These are phyloP conservation scores for Pocillopora damicornis DNA, from an alignment of 64 coral and sea anemone species.

Conservation along the genomic window DNA sequence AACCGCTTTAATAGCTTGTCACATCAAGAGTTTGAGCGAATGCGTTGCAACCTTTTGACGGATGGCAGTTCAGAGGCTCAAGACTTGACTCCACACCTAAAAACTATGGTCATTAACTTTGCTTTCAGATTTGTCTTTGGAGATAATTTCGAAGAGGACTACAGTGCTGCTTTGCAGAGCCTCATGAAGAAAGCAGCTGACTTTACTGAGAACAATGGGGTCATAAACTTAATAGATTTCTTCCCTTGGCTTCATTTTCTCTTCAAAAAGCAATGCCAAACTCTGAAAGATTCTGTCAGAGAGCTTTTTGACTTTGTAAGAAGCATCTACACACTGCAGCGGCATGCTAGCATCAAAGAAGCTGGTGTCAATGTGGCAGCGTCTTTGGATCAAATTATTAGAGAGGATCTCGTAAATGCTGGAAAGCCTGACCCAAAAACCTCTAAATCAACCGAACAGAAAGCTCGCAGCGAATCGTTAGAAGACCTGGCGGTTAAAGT, in stretches of 20 bases:
- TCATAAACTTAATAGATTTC: slow-evolving; percentile 59
- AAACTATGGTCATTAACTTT: slow-evolving; percentile 52
- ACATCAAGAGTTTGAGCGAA: slow-evolving; percentile 41
- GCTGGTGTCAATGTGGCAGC: slow-evolving; percentile 28
- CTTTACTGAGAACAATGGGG: slow-evolving; percentile 58
- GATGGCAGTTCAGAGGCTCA: slow-evolving; percentile 13
- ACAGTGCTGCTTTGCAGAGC: slow-evolving; percentile 25
- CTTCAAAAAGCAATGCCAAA: slow-evolving; percentile 31
- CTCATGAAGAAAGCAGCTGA: slow-evolving; percentile 39
- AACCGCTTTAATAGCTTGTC: slow-evolving; percentile 46
- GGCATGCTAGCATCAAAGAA: slow-evolving; percentile 3
- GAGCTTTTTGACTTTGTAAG: slow-evolving; percentile 42
- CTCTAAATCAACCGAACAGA: slow-evolving; percentile 1
- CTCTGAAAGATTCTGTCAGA: slow-evolving; percentile 49
- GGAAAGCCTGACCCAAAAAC: not conserved
- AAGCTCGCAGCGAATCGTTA: not conserved
- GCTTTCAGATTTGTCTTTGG: slow-evolving; percentile 68
- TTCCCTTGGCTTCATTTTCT: slow-evolving; percentile 77
- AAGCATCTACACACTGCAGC: slow-evolving; percentile 29
- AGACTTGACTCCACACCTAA: slow-evolving; percentile 41
- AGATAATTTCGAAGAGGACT: slow-evolving; percentile 33
- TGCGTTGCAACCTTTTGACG: slow-evolving; percentile 9
- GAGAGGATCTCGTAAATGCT: slow-evolving; percentile 6
- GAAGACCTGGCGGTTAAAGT: slow-evolving; percentile 41
- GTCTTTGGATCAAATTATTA: slow-evolving; percentile 33